Conservation (phyloP, 1,140 invertebrate species). For the Mya arenaria region DNA sequence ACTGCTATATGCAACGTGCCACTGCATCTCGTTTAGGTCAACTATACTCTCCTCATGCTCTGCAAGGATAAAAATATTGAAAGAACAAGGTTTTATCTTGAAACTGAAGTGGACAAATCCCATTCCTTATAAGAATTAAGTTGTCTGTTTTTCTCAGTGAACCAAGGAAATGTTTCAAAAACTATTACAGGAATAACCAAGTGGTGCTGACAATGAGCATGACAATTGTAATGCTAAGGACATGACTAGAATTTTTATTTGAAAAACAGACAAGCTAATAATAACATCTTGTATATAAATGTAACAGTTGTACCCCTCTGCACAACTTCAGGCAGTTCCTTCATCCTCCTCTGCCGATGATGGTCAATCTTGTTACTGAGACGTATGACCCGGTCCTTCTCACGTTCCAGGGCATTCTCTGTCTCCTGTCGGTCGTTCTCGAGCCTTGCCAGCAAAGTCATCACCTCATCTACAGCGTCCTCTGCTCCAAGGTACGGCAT, state of each 20-base stretch:
- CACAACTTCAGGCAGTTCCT: slow-evolving; percentile 75
- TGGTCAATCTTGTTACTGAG: slow-evolving; percentile 74
- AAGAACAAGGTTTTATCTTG: too few relatives aligned
- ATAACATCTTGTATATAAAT: too few relatives aligned
- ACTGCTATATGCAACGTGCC: slow-evolving; percentile 75
- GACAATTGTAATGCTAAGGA: too few relatives aligned
- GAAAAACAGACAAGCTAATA: too few relatives aligned
- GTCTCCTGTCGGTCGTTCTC: slow-evolving; percentile 76
- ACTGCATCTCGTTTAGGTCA: slow-evolving; percentile 77
- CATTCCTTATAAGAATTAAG: too few relatives aligned
- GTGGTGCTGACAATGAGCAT: too few relatives aligned
- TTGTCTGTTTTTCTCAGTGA: too few relatives aligned
- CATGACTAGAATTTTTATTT: too few relatives aligned
- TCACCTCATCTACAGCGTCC: slow-evolving; percentile 77
- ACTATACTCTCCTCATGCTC: slow-evolving; percentile 79
- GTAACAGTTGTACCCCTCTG: slow-evolving; percentile 79
- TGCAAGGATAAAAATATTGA: slow-evolving; percentile 43
- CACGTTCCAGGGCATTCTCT: slow-evolving; percentile 63
- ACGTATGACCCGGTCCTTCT: slow-evolving; percentile 66
- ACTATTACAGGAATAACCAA: too few relatives aligned
- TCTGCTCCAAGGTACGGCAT: slow-evolving; percentile 78
- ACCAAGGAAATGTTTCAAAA: too few relatives aligned
- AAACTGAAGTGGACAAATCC: too few relatives aligned
- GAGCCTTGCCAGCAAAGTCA: slow-evolving; percentile 74
- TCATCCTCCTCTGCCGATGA: slow-evolving; percentile 67